Base-by-base conservation (phyloP, 2,888 invertebrate species). In the Seira sanloemensis region DNA sequence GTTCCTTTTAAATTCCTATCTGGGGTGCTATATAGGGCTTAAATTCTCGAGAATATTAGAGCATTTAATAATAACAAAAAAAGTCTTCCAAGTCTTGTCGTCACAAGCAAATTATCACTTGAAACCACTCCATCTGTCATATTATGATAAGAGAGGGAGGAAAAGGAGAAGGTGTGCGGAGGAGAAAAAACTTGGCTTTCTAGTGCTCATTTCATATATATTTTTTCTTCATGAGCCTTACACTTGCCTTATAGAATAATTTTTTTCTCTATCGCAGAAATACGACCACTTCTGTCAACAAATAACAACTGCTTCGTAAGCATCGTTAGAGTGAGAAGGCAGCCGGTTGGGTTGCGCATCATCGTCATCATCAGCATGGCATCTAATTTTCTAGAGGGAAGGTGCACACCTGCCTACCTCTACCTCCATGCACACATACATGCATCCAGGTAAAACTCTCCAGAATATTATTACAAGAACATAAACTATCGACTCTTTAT, bases 101-200 rank as follows among this genome's bases (percentile, higher is more conserved):
- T 50, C 80, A 58, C 27, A 72, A 69, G 76, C 69, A 82, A 81
- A 82, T 82, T 82, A 82, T 82, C 82, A 76, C 82, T 72, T 19
- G 66, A 76, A 82, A 69, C 71, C 82, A 82, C 82, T 82, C 82
- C 82, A 82, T 82, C 82, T 82, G 82, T 82, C 82, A 82, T 72
- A 76, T 76, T 82, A 65, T 62, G 82, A 82, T 82, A 82, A 82
- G 82, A 62, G 67, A 65, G 26, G 24, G 67, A 75, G 27, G 76
- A 67, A 77, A 46, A 58, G 69, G 68, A 68, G 58, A 62, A 46
- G 74, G 37, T 23, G 37, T 16, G 27, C 24, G 23, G 65, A 37
- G 19, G 24, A 58, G 37, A 25, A 24, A 72, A 58, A 25, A 16
- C 12, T 21, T 58, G 26, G 18, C 58, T 73, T 71, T 7, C 12